Conservation (phyloP, 2,888 invertebrate genomes). For the Nezara viridula region DNA sequence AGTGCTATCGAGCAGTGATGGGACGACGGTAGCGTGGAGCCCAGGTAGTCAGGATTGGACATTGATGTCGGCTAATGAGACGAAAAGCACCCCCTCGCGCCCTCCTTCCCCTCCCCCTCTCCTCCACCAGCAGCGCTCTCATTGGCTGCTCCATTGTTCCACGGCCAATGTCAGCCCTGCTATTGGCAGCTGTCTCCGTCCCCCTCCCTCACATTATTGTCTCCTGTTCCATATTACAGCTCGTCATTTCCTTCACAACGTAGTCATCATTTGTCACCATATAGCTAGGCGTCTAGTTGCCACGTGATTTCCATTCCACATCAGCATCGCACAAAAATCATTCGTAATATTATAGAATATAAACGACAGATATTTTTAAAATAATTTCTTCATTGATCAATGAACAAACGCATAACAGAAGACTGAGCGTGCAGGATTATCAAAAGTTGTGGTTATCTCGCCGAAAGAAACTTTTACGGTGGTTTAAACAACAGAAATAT, state of each 20-base stretch:
- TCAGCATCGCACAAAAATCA: neutral
- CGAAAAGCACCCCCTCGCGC: neutral
- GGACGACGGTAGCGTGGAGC: neutral
- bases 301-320: neutral
- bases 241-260: neutral
- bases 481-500: too few species aligned
- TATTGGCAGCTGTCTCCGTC: neutral
- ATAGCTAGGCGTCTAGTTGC: neutral
- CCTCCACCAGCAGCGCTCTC: neutral
- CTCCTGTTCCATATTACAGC: neutral
- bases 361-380: too few species aligned
- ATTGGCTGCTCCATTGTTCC: conserved; percentile 27
- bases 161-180: neutral
- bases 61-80: neutral
- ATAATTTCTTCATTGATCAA: too few species aligned
- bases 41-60: neutral
- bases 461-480: too few species aligned
- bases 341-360: too few species aligned
- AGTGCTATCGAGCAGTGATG: neutral
- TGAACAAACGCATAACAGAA: too few species aligned
- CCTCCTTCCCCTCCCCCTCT: too few species aligned
- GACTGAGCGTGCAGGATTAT: too few species aligned
- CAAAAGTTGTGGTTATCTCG: too few species aligned
- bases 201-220: neutral
- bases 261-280: neutral